phyloP scores from a whole-genome alignment of 1,140 invertebrate genomes.

The Drosophila albomicans region DNA sequence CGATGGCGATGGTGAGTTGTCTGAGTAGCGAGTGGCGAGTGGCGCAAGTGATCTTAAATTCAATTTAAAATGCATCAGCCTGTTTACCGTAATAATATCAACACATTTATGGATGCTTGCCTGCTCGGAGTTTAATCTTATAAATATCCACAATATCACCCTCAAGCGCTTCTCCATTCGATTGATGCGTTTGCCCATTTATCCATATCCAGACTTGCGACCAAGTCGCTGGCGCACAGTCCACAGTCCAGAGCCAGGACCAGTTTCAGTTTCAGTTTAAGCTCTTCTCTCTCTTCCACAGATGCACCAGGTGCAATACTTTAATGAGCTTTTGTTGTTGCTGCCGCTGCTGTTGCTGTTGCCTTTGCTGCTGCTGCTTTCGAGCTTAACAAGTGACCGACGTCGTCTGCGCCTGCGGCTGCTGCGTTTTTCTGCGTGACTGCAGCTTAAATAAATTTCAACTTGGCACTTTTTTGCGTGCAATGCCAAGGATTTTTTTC shows the following conservation, averaged over 20 bases:
- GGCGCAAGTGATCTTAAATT: constrained; percentile 66
- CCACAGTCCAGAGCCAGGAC: constrained; percentile 6
- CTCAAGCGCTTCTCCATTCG: constrained; percentile 37
- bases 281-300: constrained; percentile 13
- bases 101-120: constrained; percentile 71
- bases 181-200: constrained; percentile 19
- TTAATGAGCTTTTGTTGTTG: constrained; percentile 73
- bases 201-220: background rate
- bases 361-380: constrained; percentile 8
- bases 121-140: constrained; percentile 36
- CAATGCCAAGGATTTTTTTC: constrained; percentile 49
- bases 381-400: constrained; percentile 45
- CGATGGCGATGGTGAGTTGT: background rate
- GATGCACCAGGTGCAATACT: constrained; percentile 72
- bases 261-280: constrained; percentile 40
- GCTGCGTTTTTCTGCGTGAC: constrained; percentile 43
- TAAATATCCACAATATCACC: constrained; percentile 45
- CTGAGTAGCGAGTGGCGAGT: constrained; percentile 14
- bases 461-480: constrained; percentile 49
- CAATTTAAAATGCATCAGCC: constrained; percentile 81
- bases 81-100: constrained; percentile 83
- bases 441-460: constrained; percentile 67
- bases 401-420: constrained; percentile 42
- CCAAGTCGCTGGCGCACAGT: constrained; percentile 30
- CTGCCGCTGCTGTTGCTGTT: background rate